Evolutionary conservation across 2,113 vertebrate species (phyloP), one percentile per base, ranked within the genome.

Genomic region (Calypte anna): DNA sequence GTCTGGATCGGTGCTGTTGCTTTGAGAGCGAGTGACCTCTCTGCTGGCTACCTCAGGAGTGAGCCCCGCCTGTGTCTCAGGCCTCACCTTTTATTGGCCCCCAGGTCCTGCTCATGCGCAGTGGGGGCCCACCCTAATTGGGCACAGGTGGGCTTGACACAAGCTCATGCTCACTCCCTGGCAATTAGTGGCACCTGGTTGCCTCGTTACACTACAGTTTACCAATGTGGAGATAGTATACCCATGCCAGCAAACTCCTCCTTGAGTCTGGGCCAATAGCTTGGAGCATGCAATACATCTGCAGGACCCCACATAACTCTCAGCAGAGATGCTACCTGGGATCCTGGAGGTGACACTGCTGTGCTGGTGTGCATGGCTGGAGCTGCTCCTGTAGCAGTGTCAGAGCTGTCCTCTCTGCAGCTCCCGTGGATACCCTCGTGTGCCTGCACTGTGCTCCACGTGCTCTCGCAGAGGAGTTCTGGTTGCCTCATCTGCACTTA

Each of bases 391-490:
- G 20, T 1, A 2, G 61, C 53, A 20, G 4, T 2, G 14, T 57
- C 33, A 19, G 57, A 57, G 23, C 23, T 64, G 6, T 82, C 12
- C 53, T 22, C 3, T 10, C 13, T 17, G 7, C 1, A 21, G 1
- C 20, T 66, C 40, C 30, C 28, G 2, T 0, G 1, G 22, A 50
- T 12, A 33, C 8, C 38, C n/a, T 44, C 2, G 1, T 3, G 58
- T 3, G 2, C n/a, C 31, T 12, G 31, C 1, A 0, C n/a, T 10
- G 14, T 1, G 12, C 6, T 2, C 21, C 0, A 0, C 9, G 48
- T 17, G 12, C 58, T 82, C 23, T 27, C 46, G 7, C 21, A 12
- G 50, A 50, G 12, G 27, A 23, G 78, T 82, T 59, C 82, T 13
- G 3, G 7, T 58, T 82, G 50, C 75, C 68, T 33, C 43, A 12